Evolutionary conservation across 1,140 invertebrate genomes (phyloP), one percentile per base, ranked within the genome.

Genomic region (Chelonus insularis): DNA sequence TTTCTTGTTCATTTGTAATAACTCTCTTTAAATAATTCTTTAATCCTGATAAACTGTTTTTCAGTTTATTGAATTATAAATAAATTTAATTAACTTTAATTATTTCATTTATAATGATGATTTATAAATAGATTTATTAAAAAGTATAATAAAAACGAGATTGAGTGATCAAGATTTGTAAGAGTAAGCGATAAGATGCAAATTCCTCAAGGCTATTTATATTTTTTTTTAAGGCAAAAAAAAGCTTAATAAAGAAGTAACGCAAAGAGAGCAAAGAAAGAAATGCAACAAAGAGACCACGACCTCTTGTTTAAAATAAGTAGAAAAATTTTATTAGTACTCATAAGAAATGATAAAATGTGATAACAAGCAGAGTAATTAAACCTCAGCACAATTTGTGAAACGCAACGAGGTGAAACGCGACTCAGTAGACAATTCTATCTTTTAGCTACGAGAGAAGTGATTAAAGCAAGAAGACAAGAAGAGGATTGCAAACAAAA

Each of bases 281-380:
- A 12, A 4, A 12, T 5, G 1, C 11, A n/a, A n/a, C 37, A 14
- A 39, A 39, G 12, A 39, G n/a, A 39, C n/a, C 14, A 39, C 43
- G 16, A 45, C 9, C 20, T 2, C 8, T 21, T 20, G 16, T 18
- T 45, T 45, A 45, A 16, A 8, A 9, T 20, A 21, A 45, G 16
- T 6, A 45, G 14, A 8, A 9, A 21, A 45, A 11, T n/a, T n/a
- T n/a, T n/a, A n/a, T n/a, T n/a, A n/a, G n/a, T n/a, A n/a, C n/a
- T n/a, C n/a, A 45, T 7, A 54, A 18, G 37, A 58, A 37, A 59
- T 20, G 18, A 21, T 1, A 25, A 12, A 51, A 50, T 32, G 29
- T 59, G 57, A 50, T 59, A 59, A 59, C 47, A 37, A 59, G 57
- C 29, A 37, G 21, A n/a, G 57, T 45, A 59, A 59, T 59, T 59